Evolutionary conservation across 2,797 vertebrate species (phyloP), one percentile per base, ranked within the genome.

Genomic region (Anas georgica): DNA sequence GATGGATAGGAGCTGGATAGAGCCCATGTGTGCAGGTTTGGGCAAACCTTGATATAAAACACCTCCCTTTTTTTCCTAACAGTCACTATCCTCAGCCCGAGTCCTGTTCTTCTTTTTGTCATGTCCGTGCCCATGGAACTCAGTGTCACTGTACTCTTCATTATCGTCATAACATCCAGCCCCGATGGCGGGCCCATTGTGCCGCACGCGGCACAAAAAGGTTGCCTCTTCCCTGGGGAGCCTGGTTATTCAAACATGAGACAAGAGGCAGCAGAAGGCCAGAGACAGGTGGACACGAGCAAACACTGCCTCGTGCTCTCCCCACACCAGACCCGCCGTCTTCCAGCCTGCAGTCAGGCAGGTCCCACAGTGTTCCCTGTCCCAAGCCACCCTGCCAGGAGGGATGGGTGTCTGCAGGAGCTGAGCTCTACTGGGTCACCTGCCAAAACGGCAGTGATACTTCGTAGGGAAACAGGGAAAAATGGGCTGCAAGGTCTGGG

Each of bases 211-310:
- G 7, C 26, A n/a, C 58, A 52, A 52, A 78, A 50, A 78, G 46
- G 10, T 31, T 79, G 41, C 85, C n/a, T 59, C 55, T 90, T 74
- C 64, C 88, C 50, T 55, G 31, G 75, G 83, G 83, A 95, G 26
- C 56, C 67, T 93, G 0, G 0, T 79, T 93, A 88, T 83, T 91
- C 77, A 86, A 62, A 86, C 45, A 13, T 3, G 15, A 82, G 80
- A 74, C 63, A 84, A 76, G 74, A 48, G 39, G 59, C 70, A 82
- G 81, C 83, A 94, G 95, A 73, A 2, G 0, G 50, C 63, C 43
- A 39, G 15, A 73, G 83, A 48, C 91, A 82, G 88, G 80, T 90
- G 90, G 86, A 69, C 46, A 41, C 5, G n/a, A 88, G 37, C 23
- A 79, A 82, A 82, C 26, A 11, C 45, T 31, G 62, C 14, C 35